Evolutionary conservation across 2,113 vertebrate genomes (phyloP), one percentile per base, ranked within the genome.

Genomic region (Rhinolophus sinicus): DNA sequence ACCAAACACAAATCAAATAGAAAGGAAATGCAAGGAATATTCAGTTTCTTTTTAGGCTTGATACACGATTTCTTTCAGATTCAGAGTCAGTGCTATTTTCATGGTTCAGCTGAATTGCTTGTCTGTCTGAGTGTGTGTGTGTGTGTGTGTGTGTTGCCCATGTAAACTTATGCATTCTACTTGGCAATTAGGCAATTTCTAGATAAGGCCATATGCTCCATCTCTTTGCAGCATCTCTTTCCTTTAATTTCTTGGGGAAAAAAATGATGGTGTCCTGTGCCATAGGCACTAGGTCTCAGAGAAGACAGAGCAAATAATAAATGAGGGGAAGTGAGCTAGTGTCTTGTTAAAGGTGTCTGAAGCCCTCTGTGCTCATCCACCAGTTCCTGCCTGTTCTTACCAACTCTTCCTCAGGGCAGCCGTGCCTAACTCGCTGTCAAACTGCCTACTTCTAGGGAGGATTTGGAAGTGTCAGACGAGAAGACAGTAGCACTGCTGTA

Each of bases 321-420:
- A 58, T 72, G 56, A 80, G 92, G 22, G 85, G 16, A 86, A 94
- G 28, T 64, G 35, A 92, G 73, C 65, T 44, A 64, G 89, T 87
- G 1, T 88, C 93, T 81, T 2, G 13, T n/a, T 96, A 92, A 90
- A 64, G 95, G 47, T 88, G 69, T 24, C 90, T 58, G 67, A 1
- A 82, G 62, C 91, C 50, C 38, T 58, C 26, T 73, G 84, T 84
- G 93, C 60, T 52, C 81, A 88, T 70, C 47, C 64, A 56, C 92
- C 91, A 44, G 44, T 83, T 72, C 94, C 82, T 92, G n/a, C 87
- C 87, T 95, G 69, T 94, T 97, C 87, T 94, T 40, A 90, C 84
- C 58, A 64, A 0, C 28, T 6, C 44, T 64, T 80, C 9, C 19
- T 69, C 35, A 30, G 30, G 72, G 38, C 21, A 44, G 81, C 47